A percentile compares a stretch with the other conserved stretches of the same genome.
Conservation (phyloP, 2,888 invertebrate species). For the Cantharis rustica region DNA sequence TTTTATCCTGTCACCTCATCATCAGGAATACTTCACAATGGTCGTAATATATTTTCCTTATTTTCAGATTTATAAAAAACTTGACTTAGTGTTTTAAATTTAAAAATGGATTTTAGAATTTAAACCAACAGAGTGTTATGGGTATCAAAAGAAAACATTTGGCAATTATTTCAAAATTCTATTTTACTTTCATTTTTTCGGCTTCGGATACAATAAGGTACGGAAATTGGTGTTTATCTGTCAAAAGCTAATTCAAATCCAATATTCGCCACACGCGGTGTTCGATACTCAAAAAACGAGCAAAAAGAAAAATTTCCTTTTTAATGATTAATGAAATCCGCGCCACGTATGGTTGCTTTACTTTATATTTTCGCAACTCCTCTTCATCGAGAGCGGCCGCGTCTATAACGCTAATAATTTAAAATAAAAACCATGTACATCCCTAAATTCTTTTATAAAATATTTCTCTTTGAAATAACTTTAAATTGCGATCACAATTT, state of each 20-base stretch:
- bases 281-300: background rate
- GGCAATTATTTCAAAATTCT: background rate
- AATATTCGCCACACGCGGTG: conserved; percentile 15
- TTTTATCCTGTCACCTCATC: conserved; percentile 8
- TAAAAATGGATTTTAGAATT: background rate
- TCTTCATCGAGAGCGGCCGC: background rate
- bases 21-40: conserved; percentile 4
- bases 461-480: background rate
- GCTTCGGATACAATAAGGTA: background rate
- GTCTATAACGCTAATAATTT: background rate
- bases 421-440: background rate
- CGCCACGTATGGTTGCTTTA: background rate
- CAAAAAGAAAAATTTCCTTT: background rate
- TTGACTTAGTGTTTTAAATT: background rate
- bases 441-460: background rate
- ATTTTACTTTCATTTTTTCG: background rate
- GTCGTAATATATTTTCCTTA: background rate
- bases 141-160: background rate
- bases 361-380: background rate
- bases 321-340: background rate
- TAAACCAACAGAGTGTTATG: background rate
- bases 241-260: background rate
- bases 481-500: background rate
- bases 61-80: background rate
- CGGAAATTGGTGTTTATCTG: conserved; percentile 8